These are phyloP conservation scores for Archaeoteleia sp. DNA, from an alignment of 2,888 invertebrate genomes.

Conservation along the genomic window DNA sequence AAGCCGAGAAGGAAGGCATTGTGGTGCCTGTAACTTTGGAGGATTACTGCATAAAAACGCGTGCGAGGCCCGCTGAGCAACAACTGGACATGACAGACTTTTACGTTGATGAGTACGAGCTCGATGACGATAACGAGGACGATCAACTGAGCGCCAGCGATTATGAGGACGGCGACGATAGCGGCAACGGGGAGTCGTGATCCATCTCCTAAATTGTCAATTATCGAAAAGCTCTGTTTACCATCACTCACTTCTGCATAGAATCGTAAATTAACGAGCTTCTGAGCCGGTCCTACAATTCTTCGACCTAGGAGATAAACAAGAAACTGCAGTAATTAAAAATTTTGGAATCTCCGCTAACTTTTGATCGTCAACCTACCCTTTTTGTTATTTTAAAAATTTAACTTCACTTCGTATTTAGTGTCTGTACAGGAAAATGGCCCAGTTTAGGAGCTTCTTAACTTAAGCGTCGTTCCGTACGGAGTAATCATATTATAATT, in stretches of 20 bases:
- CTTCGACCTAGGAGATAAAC: not conserved
- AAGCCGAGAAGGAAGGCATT: conserved; percentile 97
- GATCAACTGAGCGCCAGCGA: conserved; percentile 82
- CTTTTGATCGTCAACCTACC: too few relatives aligned
- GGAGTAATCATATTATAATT: too few relatives aligned
- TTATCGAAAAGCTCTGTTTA: conserved; percentile 54
- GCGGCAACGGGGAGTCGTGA: conserved; percentile 95
- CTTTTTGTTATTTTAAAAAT: too few relatives aligned
- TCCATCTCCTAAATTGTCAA: conserved; percentile 70
- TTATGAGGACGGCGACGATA: conserved; percentile 88
- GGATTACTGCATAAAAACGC: conserved; percentile 97
- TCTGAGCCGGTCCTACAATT: conserved; percentile 63
- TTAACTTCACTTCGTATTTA: too few relatives aligned
- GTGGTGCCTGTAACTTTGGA: conserved; percentile 97
- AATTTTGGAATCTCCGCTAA: too few relatives aligned
- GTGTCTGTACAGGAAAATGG: too few relatives aligned
- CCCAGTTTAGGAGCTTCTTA: too few relatives aligned
- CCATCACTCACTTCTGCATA: conserved; percentile 67
- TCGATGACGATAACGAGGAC: conserved; percentile 80
- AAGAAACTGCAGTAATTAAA: too few relatives aligned
- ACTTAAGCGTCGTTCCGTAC: too few relatives aligned
- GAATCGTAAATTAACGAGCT: conserved; percentile 69
- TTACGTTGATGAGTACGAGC: conserved; percentile 95
- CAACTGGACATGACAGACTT: conserved; percentile 95
- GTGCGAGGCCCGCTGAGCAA: conserved; percentile 90